Evolutionary conservation across 2,888 invertebrate genomes (phyloP), one percentile per base, ranked within the genome.

Genomic region (Acleris laterana): DNA sequence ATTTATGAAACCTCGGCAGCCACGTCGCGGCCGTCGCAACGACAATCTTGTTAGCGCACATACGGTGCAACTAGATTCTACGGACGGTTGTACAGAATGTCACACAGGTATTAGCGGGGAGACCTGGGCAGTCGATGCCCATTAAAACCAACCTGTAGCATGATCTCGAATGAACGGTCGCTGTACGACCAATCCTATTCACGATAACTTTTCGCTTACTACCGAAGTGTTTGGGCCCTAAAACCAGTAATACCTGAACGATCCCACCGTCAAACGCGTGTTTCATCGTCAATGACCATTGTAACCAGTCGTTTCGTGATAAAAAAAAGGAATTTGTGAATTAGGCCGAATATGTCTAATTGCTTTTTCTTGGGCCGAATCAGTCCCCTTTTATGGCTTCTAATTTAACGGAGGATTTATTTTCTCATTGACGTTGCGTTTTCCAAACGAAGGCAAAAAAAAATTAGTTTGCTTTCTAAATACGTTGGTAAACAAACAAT

Each of bases 181-280:
- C 9, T 9, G 3, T 7, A 32, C 32, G 28, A 28, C 28, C 28
- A 28, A 5, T 9, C 9, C 28, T 32, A 9, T 32, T 32, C 32
- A 32, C 9, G 32, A 32, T 25, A 25, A 25, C 25, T 25, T 25
- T 6, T 25, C 25, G 25, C 25, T 7, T 25, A 25, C 25, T 25
- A 25, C 6, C 25, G 25, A 25, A 25, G 6, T 25, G 25, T 25
- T 6, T 25, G 25, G 25, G 25, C 25, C 25, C 25, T 25, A 25
- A 25, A 25, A 16, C 42, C 42, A 16, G 42, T 16, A 28, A 32
- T 38, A 52, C 51, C 13, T 38, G 2, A 58, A n/a, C n/a, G 46
- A 52, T 59, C 64, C 64, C 64, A 64, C 64, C 64, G 53, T 52
- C 19, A 28, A 20, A 58, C 7, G 13, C 13, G 28, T 19, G 44